phyloP scores from a whole-genome alignment of 1,140 invertebrate species.

The Eubasilissa regina region DNA sequence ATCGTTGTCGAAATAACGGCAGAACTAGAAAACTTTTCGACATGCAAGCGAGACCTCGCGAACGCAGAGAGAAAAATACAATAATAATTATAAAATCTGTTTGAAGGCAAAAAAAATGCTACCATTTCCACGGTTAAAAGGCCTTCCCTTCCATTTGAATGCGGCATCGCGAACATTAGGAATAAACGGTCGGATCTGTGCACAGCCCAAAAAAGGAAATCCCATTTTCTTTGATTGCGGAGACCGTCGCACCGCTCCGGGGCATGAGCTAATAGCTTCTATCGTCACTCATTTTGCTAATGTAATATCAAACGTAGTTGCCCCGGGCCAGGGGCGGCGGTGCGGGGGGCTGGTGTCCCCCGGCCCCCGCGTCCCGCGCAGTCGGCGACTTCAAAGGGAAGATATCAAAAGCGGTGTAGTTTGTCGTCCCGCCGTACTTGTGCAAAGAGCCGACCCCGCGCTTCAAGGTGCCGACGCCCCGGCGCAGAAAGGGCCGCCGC shows the following conservation, averaged over 20 bases:
- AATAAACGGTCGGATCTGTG: conserved; percentile 26
- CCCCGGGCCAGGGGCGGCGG: conserved; percentile 19
- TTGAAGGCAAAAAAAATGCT: background rate
- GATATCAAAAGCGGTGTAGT: conserved; percentile 56
- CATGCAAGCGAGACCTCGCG: background rate
- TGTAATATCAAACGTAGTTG: conserved; percentile 59
- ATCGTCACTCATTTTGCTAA: conserved; percentile 60
- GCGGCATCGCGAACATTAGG: conserved; percentile 8
- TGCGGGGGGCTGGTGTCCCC: background rate
- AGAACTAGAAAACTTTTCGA: too few relatives aligned
- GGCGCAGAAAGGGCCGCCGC: conserved; percentile 7
- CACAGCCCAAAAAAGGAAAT: conserved; percentile 23
- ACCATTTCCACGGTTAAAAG: background rate
- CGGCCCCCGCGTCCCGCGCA: background rate
- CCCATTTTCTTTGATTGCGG: conserved; percentile 40
- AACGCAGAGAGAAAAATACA: background rate
- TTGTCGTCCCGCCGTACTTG: conserved; percentile 47
- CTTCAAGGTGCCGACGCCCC: conserved; percentile 12
- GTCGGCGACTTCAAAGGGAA: conserved; percentile 51
- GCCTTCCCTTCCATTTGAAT: background rate
- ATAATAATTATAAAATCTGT: background rate
- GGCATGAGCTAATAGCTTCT: conserved; percentile 52
- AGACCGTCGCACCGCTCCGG: conserved; percentile 33
- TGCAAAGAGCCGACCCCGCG: conserved; percentile 18
- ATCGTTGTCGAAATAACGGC: too few relatives aligned